Conservation (phyloP, 1,140 invertebrate genomes). For the Platyscapa corneri region DNA sequence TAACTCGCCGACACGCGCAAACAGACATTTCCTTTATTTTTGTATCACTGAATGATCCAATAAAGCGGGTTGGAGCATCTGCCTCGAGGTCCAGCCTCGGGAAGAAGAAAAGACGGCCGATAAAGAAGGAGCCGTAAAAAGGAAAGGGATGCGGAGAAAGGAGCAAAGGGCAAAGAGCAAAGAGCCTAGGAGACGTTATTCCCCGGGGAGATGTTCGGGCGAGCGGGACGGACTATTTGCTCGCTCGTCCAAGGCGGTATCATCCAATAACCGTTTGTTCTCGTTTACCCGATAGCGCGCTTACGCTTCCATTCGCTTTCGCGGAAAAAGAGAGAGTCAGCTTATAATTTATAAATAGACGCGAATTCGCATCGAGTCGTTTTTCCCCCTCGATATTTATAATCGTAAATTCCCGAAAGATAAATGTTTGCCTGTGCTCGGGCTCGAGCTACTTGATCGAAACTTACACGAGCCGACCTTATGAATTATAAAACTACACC, state of each 20-base stretch:
- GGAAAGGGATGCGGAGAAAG: background rate
- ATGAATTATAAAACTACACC: too few species aligned
- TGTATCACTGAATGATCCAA: background rate
- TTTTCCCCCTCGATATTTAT: too few species aligned
- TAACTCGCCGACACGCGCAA: background rate
- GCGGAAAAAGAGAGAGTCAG: background rate
- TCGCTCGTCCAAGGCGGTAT: background rate
- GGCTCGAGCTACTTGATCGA: background rate
- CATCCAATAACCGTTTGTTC: constrained; percentile 42
- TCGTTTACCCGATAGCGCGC: background rate
- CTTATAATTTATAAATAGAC: background rate
- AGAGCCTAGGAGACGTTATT: background rate
- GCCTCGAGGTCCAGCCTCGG: too few species aligned
- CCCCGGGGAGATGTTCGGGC: background rate
- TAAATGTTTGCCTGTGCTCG: background rate
- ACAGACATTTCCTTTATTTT: background rate
- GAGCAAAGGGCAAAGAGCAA: background rate
- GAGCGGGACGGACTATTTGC: constrained; percentile 3
- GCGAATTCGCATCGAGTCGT: too few species aligned
- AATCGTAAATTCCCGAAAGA: background rate
- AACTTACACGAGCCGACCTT: background rate
- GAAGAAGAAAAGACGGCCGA: too few species aligned
- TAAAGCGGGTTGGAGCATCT: background rate
- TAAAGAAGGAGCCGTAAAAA: background rate
- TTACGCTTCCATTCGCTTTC: background rate